These are phyloP conservation scores for Halictus quadricinctus DNA, from an alignment of 2,888 invertebrate species.

Conservation along the genomic window DNA sequence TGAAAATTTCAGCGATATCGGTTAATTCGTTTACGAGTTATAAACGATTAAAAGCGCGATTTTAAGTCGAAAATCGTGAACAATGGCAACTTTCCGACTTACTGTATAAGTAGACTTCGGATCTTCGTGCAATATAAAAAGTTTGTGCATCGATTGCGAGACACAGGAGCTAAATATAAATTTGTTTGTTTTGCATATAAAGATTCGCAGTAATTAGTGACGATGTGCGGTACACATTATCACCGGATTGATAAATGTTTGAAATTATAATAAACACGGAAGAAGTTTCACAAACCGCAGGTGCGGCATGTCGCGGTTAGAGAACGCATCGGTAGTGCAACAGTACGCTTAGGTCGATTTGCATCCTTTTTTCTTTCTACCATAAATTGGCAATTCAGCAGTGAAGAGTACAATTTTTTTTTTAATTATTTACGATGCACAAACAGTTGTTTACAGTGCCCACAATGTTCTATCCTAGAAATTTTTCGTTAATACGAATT, in stretches of 20 bases:
- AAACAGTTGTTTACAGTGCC: background rate
- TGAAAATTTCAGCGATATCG: too few species aligned
- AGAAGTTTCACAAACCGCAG: conserved; percentile 4
- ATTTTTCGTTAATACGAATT: background rate
- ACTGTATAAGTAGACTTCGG: too few species aligned
- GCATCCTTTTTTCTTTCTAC: background rate
- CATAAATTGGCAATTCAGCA: background rate
- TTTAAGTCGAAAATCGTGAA: too few species aligned
- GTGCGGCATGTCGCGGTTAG: conserved; percentile 18
- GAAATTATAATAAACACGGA: conserved; percentile 18
- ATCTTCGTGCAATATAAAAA: too few species aligned
- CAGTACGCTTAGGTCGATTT: background rate
- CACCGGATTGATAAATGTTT: background rate
- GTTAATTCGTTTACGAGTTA: too few species aligned
- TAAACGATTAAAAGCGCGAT: too few species aligned
- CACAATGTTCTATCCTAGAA: background rate
- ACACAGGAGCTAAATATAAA: too few species aligned
- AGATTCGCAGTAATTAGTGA: too few species aligned
- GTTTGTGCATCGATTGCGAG: too few species aligned
- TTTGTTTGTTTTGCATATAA: too few species aligned
- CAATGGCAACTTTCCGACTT: too few species aligned
- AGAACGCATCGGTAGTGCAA: conserved; percentile 24
- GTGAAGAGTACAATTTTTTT: background rate
- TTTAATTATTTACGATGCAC: background rate
- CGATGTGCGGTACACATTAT: background rate